Evolutionary conservation across 2,113 vertebrate genomes (phyloP).

Genomic region (Esox niger): DNA sequence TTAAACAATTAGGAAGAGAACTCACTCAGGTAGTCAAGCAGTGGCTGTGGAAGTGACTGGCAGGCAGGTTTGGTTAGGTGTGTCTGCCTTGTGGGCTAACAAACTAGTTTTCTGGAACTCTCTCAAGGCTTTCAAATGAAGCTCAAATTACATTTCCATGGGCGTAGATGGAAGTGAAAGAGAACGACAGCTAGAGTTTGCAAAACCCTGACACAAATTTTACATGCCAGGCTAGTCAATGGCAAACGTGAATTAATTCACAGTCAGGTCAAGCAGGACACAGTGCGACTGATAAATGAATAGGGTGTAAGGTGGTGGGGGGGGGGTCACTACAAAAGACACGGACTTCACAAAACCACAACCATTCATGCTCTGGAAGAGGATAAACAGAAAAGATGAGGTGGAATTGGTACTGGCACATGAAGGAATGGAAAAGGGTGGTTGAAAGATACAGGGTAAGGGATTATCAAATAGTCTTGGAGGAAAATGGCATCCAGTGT

Average conservation of each 20-base stretch:
- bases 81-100: constrained; percentile 34
- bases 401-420: constrained; percentile 13
- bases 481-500: background rate
- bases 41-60: background rate
- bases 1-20: constrained; percentile 5
- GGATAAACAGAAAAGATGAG: constrained; percentile 34
- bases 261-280: constrained; percentile 8
- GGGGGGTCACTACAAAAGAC: constrained; percentile 41
- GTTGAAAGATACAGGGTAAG: background rate
- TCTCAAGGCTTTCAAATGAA: constrained; percentile 14
- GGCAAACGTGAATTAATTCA: constrained; percentile 11
- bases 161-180: constrained; percentile 25
- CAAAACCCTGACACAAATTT: constrained; percentile 49
- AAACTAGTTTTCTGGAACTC: constrained; percentile 61
- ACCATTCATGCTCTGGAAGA: constrained; percentile 33
- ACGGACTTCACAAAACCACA: background rate
- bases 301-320: no score
- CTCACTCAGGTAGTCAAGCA: no score
- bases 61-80: constrained; percentile 37
- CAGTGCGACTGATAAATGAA: background rate
- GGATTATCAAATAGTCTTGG: background rate
- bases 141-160: constrained; percentile 26
- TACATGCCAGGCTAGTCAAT: constrained; percentile 21
- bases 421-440: background rate
- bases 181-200: constrained; percentile 13